Evolutionary conservation across 1,140 invertebrate genomes (phyloP), one percentile per base, ranked within the genome.

Genomic region (Aphelinus certus): DNA sequence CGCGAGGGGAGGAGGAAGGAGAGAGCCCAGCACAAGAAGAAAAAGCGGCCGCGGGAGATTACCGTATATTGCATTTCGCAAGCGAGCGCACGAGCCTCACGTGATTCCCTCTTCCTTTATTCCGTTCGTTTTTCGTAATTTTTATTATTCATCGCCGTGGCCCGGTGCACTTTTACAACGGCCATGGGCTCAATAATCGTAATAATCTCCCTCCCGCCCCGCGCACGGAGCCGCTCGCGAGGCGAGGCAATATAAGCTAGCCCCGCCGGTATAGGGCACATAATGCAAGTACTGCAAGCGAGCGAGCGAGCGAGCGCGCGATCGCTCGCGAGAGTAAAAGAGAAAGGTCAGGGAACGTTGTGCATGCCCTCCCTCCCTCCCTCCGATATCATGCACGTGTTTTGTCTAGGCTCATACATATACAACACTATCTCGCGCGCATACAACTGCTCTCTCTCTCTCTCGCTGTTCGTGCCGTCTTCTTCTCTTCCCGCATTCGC

Each of bases 101-200:
- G 72, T 74, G 76, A 79, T 82, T 77, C 71, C 80, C 55, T 46
- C 10, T 9, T 48, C 48, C 60, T 43, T n/a, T 7, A 5, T 42
- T 9, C 51, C 51, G 3, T 3, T 9, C 1, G 6, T 2, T 63
- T 63, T 51, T 60, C 65, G 72, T 49, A 68, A 75, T 75, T 75
- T 75, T 75, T 71, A 75, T 75, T 75, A 75, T 75, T 75, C 73
- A 75, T 61, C 47, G 57, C 10, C 3, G 5, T 5, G 2, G 45
- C 70, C 3, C 48, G 9, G 48, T 43, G 57, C 67, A 51, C 49
- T 70, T 75, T 75, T 75, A 71, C 73, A 71, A 60, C 62, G 61
- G 56, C 66, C 68, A 46, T 57, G 76, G 78, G 78, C 79, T 82
- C 82, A 84, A 85, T 84, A 85, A 84, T 85, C 82, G 81, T 82